These are phyloP conservation scores for Lacerta bilineata DNA, from an alignment of 2,797 vertebrate species.

Conservation along the genomic window DNA sequence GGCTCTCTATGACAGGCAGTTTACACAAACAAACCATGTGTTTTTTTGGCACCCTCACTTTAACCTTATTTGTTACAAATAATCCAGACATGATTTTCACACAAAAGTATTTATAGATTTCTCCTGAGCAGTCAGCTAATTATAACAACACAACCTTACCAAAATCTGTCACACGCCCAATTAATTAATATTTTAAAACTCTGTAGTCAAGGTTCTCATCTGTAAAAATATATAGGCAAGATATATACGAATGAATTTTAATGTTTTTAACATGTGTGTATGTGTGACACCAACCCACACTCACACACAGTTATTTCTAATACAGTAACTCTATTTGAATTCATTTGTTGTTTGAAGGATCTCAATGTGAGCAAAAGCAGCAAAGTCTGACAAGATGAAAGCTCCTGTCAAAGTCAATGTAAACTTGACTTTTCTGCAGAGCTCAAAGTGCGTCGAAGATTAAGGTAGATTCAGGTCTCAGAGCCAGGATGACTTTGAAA, in stretches of 20 bases:
- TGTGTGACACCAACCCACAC: neutral
- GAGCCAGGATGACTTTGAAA: conserved; percentile 54
- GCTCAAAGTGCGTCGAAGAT: conserved; percentile 58
- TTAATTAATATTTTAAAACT: neutral
- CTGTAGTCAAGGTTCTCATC: fast-evolving
- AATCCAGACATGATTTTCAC: neutral
- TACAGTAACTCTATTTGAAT: conserved; percentile 47
- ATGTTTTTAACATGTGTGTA: too few relatives aligned
- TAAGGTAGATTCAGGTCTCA: conserved; percentile 45
- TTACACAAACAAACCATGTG: neutral
- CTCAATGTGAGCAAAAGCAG: conserved; percentile 33
- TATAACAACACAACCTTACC: neutral
- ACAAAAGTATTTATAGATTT: neutral
- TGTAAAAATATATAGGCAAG: too few relatives aligned
- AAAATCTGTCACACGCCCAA: neutral
- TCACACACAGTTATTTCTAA: neutral
- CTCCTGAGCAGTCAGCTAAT: neutral
- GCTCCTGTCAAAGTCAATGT: conserved; percentile 51
- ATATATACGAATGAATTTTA: too few relatives aligned
- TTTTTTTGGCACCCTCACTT: neutral
- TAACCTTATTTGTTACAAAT: neutral
- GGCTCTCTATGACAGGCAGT: neutral
- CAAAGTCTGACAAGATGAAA: conserved; percentile 52
- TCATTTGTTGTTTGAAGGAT: conserved; percentile 53
- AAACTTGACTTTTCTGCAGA: conserved; percentile 59